These are phyloP conservation scores for Stichodactyla helianthus DNA, from an alignment of 64 coral and sea anemone genomes.

Conservation along the genomic window DNA sequence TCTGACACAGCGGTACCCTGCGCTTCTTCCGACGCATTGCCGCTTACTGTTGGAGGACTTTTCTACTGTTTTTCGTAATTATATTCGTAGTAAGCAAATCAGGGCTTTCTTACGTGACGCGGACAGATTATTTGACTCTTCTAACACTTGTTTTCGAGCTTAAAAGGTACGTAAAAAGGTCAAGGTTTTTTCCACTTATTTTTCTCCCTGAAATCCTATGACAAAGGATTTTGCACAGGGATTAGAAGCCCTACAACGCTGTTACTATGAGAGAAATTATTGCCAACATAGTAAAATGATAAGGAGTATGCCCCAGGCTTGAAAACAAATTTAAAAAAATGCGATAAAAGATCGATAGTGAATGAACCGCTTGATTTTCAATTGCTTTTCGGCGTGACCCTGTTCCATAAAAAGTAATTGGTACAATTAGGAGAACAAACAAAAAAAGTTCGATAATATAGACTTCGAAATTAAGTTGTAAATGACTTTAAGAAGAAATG, in stretches of 20 bases:
- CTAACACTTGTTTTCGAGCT: not conserved
- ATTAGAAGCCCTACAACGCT: not conserved
- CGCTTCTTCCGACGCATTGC: not conserved
- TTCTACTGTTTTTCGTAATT: not conserved
- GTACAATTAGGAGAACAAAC: not conserved
- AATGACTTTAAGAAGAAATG: not conserved
- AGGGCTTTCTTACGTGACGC: not conserved
- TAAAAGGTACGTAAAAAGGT: not conserved
- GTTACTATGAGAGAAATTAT: not conserved
- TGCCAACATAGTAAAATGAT: not conserved
- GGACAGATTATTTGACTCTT: not conserved
- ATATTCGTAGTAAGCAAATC: not conserved
- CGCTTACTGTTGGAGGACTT: not conserved
- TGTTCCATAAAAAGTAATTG: conserved; percentile 3
- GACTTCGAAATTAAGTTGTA: not conserved
- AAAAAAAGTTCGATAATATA: not conserved
- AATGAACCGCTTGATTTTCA: not conserved
- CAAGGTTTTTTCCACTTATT: not conserved
- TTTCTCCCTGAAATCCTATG: not conserved
- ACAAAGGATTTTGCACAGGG: not conserved
- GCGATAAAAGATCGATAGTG: conserved; percentile 4
- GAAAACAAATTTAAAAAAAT: not conserved
- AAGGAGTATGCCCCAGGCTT: not conserved
- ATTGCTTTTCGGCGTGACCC: not conserved
- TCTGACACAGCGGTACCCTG: not conserved